Evolutionary conservation across 2,797 vertebrate genomes (phyloP), one percentile per base, ranked within the genome.

Genomic region (Phoxinus dragarum): DNA sequence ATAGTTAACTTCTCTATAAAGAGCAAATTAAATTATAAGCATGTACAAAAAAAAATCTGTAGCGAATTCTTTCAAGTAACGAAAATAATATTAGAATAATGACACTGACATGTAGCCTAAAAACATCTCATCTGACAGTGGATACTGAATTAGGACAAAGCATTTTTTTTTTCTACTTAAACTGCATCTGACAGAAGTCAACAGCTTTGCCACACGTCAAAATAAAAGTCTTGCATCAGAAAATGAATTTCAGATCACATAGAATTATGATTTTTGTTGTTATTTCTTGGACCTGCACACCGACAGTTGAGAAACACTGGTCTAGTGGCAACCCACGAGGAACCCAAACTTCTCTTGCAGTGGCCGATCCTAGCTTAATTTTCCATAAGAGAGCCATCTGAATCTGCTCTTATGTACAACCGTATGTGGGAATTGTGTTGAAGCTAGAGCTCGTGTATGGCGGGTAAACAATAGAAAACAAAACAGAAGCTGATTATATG

Each of bases 401-500:
- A 66, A 74, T 74, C 8, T 34, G 21, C n/a, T 82, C 34, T 74
- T 34, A 59, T 31, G 34, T 16, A 9, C 59, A 67, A 27, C 34
- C 72, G 21, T 67, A 40, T 34, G 16, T 19, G 21, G 17, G 49
- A 72, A 34, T 31, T 6, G 59, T 80, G 77, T 7, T 66, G 27
- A 34, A 64, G 23, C n/a, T 79, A 64, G n/a, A 42, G 76, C n/a
- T 79, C 2, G n/a, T 42, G 27, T 21, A n/a, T 1, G 36, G 42
- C 31, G 34, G 34, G 42, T 38, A 49, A 36, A 82, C n/a, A 61
- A 73, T 47, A 4, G 17, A 72, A 31, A 59, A 59, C 54, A 59
- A 56, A 74, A 74, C 79, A 40, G 79, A 19, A 54, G 79, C 79
- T 69, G 42, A 73, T 34, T 61, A 74, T 23, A 49, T 12, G 19